Percentiles rank a stretch among this genome's conserved stretches.
These are phyloP conservation scores for Drosophila anomalata DNA, from an alignment of 2,888 invertebrate species.

Conservation along the genomic window DNA sequence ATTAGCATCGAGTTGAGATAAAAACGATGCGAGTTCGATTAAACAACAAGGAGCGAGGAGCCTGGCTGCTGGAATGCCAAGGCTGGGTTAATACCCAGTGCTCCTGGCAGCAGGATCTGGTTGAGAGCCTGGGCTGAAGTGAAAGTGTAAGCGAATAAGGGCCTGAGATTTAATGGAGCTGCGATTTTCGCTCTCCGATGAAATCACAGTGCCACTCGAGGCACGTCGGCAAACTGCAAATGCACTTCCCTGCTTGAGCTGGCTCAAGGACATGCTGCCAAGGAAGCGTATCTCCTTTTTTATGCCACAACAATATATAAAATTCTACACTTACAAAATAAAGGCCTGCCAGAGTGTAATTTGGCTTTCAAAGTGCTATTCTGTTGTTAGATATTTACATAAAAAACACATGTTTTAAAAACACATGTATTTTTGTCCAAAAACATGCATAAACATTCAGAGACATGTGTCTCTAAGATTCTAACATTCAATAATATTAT, in stretches of 20 bases:
- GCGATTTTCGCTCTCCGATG: slow-evolving; percentile 15
- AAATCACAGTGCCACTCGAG: slow-evolving; percentile 16
- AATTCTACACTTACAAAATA: background rate
- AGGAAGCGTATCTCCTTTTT: background rate
- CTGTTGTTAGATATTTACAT: too few relatives aligned
- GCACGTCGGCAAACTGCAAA: slow-evolving; percentile 2
- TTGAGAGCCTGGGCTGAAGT: slow-evolving; percentile 4
- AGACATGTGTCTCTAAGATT: too few relatives aligned
- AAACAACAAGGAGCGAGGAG: background rate
- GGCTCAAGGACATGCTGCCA: background rate
- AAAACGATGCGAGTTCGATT: slow-evolving; percentile 46
- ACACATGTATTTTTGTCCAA: too few relatives aligned
- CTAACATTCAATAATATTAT: background rate
- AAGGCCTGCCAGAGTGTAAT: background rate
- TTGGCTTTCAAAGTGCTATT: too few relatives aligned
- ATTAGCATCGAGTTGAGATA: slow-evolving; percentile 60
- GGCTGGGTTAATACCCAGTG: slow-evolving; percentile 8
- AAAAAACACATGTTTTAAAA: too few relatives aligned
- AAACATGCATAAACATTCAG: too few relatives aligned
- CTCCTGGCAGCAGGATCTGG: slow-evolving; percentile 20
- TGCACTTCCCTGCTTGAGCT: slow-evolving; percentile 1
- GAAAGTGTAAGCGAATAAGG: slow-evolving; percentile 23
- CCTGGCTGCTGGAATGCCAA: slow-evolving; percentile 12
- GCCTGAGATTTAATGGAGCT: slow-evolving; percentile 25
- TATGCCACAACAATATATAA: slow-evolving; percentile 2